Conservation (phyloP, 2,113 vertebrate genomes). For the Ageneiosus marmoratus region DNA sequence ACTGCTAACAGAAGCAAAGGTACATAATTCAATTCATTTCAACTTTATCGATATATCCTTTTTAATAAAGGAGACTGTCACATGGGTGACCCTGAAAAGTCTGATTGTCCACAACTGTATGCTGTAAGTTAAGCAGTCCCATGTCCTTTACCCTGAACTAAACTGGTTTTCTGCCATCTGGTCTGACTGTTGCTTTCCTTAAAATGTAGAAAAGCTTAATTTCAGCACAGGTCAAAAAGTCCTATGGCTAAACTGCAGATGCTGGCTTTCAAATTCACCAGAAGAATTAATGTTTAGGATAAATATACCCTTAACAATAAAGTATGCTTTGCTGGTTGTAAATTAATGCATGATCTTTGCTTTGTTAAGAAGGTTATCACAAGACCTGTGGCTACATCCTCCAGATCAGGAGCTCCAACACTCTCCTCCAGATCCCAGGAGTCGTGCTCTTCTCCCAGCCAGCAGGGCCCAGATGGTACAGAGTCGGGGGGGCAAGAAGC, state of each 20-base stretch:
- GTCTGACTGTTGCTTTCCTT: neutral
- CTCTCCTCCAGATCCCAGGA: conserved; percentile 30
- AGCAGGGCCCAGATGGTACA: conserved; percentile 53
- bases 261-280: neutral
- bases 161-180: neutral
- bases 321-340: neutral
- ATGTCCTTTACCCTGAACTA: neutral
- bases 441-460: conserved; percentile 40
- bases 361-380: conserved; percentile 29
- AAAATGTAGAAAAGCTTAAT: neutral
- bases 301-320: neutral
- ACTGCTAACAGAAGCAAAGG: neutral
- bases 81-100: neutral
- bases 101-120: neutral
- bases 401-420: conserved; percentile 13
- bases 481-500: conserved; percentile 38
- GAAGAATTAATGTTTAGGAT: neutral
- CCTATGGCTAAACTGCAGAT: neutral
- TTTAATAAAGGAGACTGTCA: neutral
- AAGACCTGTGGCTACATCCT: conserved; percentile 15
- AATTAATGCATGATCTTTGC: neutral
- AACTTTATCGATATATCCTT: neutral
- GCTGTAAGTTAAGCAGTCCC: neutral
- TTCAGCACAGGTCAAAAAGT: neutral
- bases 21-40: neutral